Evolutionary conservation across 2,797 vertebrate species (phyloP), one percentile per base, ranked within the genome.

Genomic region (Mus spretus): DNA sequence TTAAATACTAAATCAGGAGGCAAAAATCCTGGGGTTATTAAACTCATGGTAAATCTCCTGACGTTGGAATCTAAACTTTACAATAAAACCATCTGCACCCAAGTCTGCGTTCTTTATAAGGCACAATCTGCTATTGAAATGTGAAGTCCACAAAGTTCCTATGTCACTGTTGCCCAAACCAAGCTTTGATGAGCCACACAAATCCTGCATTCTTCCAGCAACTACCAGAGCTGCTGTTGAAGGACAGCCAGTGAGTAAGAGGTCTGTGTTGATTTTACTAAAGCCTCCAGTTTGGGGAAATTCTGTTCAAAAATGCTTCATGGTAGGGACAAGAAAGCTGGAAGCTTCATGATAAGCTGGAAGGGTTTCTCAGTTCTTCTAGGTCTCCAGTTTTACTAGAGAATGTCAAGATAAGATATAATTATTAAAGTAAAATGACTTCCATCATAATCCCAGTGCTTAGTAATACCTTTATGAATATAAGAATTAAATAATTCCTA

Each of bases 11-110:
- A 77, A 82, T 13, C 59, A 91, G 80, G 74, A 72, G n/a, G 24
- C 26, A 59, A 55, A 65, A 3, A 65, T 79, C 74, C 91, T 91
- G 74, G 26, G 47, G 55, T 87, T 63, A 81, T 84, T 75, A 81
- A 34, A 1, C 57, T 91, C 15, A 1, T 0, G 50, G 37, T 22
- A 91, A 83, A 95, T 53, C 14, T 78, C 34, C 20, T 44, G 88
- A 93, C 9, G 79, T 79, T 77, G 86, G 90, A 89, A 95, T 79
- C 85, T 96, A 79, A 94, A 97, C 91, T 90, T 59, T 78, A 82
- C 34, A 88, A 77, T 79, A 87, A 95, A 93, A 79, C 91, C 50
- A 84, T 67, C 22, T 53, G 55, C 7, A 0, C 1, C 91, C 74
- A 8, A 22, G 50, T 74, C 93, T 63, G 40, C 83, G 90, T 91